Evolutionary conservation across 2,888 invertebrate genomes (phyloP).

Genomic region (Lacanobia wlatinum): DNA sequence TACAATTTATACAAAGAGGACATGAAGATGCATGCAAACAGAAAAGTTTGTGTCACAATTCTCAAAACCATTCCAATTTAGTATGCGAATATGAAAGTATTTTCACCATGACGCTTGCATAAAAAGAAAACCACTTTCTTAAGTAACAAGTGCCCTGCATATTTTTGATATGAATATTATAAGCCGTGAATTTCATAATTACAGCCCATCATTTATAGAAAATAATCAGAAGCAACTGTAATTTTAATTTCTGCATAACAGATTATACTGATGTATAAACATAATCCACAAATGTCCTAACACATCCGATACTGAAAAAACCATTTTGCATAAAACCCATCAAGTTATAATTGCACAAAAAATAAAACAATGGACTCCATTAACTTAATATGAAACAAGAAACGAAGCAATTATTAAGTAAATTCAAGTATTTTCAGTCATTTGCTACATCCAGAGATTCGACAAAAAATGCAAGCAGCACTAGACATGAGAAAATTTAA

Average conservation of each 20-base stretch:
- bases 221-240: conserved; percentile 16
- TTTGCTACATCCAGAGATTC: conserved; percentile 67
- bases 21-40: background rate
- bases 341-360: conserved; percentile 74
- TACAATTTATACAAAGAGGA: background rate
- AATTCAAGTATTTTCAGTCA: conserved; percentile 76
- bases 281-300: conserved; percentile 40
- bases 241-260: conserved; percentile 22
- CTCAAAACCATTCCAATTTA: conserved; percentile 23
- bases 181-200: background rate
- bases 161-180: background rate
- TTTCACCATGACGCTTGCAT: conserved; percentile 30
- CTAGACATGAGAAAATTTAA: conserved; percentile 64
- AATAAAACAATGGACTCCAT: conserved; percentile 73
- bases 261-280: conserved; percentile 20
- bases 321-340: conserved; percentile 73
- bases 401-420: conserved; percentile 74
- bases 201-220: conserved; percentile 2
- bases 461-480: conserved; percentile 65
- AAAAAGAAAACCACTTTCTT: conserved; percentile 19
- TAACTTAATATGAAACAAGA: conserved; percentile 69
- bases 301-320: conserved; percentile 61
- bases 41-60: conserved; percentile 6
- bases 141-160: conserved; percentile 15
- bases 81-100: conserved; percentile 27